Evolutionary conservation across 2,797 vertebrate species (phyloP).

Genomic region (Poeciliopsis presidionis): DNA sequence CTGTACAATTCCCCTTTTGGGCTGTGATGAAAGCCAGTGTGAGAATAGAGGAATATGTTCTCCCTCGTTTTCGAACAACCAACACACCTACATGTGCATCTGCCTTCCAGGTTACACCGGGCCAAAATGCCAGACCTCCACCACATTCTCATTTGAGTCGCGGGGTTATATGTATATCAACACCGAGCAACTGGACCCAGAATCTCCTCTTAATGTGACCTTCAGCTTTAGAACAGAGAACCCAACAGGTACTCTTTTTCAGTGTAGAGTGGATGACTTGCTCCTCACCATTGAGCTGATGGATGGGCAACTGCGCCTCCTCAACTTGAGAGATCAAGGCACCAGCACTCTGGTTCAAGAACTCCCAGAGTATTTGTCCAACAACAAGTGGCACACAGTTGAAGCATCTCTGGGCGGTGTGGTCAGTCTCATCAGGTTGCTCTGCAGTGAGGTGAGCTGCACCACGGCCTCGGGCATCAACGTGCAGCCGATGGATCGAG

Average conservation of each 20-base stretch:
- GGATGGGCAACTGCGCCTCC: conserved; percentile 79
- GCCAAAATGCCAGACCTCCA: conserved; percentile 80
- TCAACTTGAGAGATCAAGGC: conserved; percentile 67
- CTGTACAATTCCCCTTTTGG: conserved; percentile 84
- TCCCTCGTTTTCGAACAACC: conserved; percentile 78
- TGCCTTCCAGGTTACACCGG: conserved; percentile 87
- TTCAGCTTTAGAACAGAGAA: conserved; percentile 87
- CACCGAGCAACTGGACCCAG: conserved; percentile 52
- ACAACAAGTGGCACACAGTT: conserved; percentile 87
- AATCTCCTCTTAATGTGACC: conserved; percentile 77
- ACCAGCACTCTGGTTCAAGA: conserved; percentile 66
- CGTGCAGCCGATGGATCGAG: conserved; percentile 44
- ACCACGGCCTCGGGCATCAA: conserved; percentile 49
- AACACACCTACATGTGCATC: conserved; percentile 81
- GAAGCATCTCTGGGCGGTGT: conserved; percentile 81
- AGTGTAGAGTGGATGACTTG: conserved; percentile 70
- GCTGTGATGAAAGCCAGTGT: conserved; percentile 84
- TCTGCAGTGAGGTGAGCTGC: conserved; percentile 80
- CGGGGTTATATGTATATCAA: conserved; percentile 81
- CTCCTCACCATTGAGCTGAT: conserved; percentile 83
- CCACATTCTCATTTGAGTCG: conserved; percentile 88
- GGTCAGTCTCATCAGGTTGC: conserved; percentile 80
- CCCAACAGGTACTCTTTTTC: conserved; percentile 78
- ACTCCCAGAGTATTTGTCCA: conserved; percentile 78
- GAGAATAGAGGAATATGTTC: conserved; percentile 86